phyloP scores from a whole-genome alignment of 2,113 vertebrate genomes.

The Syngnathus scovelli region DNA sequence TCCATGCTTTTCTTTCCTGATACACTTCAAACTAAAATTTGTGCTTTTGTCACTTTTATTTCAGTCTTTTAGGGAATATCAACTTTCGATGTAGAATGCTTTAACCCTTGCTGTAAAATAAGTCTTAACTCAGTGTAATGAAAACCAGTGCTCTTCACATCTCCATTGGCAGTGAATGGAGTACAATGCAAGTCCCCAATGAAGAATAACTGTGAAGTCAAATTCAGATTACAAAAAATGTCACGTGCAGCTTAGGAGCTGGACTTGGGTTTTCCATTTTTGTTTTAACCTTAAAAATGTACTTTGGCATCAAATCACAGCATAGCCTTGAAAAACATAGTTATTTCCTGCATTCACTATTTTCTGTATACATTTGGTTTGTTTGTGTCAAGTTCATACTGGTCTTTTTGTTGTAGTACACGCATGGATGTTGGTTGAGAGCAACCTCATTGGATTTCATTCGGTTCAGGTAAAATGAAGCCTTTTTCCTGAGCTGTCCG shows the following conservation, averaged over 20 bases:
- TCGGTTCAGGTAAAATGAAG: conserved; percentile 5
- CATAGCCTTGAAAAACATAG: conserved; percentile 34
- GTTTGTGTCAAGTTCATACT: not conserved
- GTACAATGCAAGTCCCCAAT: conserved; percentile 10
- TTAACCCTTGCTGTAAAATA: conserved; percentile 14
- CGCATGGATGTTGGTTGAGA: not conserved
- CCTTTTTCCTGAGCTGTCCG: conserved; percentile 41
- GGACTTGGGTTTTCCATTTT: conserved; percentile 26
- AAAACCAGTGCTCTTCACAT: conserved; percentile 11
- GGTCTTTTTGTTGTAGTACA: not conserved
- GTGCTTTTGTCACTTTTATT: conserved; percentile 29
- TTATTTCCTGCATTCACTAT: not conserved
- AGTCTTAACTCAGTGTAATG: conserved; percentile 50
- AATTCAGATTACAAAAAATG: conserved; percentile 23
- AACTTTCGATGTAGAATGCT: conserved; percentile 59
- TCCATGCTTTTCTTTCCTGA: not conserved
- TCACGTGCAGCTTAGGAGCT: conserved; percentile 43
- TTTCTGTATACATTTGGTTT: not conserved
- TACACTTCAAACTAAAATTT: conserved; percentile 36
- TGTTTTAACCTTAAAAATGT: not conserved
- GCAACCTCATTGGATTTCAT: not conserved
- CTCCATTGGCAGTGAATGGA: conserved; percentile 22
- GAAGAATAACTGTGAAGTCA: conserved; percentile 23
- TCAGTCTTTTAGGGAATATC: conserved; percentile 36
- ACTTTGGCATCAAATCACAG: conserved; percentile 23